A percentile compares a stretch with the other conserved stretches of the same genome.
These are phyloP conservation scores for Polydesmus complanatus DNA, from an alignment of 2,888 invertebrate species.

Conservation along the genomic window DNA sequence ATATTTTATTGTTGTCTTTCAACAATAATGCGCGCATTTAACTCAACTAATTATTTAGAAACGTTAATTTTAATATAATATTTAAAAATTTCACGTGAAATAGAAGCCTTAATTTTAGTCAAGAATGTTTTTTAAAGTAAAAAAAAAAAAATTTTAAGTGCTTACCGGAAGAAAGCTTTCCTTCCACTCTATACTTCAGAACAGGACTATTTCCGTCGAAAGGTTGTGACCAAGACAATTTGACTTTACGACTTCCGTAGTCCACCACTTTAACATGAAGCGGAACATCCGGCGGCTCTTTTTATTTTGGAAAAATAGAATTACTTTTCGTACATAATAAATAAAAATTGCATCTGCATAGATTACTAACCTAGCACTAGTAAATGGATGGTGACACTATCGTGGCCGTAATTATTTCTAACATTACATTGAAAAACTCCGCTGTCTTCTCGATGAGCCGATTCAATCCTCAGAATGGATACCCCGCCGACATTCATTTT, in stretches of 20 bases:
- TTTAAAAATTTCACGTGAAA: too few relatives aligned
- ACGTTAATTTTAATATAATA: too few relatives aligned
- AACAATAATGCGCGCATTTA: too few relatives aligned
- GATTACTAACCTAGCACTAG: slow-evolving; percentile 14
- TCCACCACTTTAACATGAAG: slow-evolving; percentile 75
- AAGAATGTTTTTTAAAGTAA: too few relatives aligned
- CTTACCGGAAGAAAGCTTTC: slow-evolving; percentile 50
- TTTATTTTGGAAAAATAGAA: not conserved
- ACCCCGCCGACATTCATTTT: slow-evolving; percentile 7
- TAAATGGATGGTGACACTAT: slow-evolving; percentile 16
- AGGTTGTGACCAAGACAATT: slow-evolving; percentile 80
- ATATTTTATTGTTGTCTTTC: too few relatives aligned
- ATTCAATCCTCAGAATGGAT: slow-evolving; percentile 8
- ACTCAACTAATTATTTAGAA: too few relatives aligned
- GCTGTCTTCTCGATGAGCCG: slow-evolving; percentile 7
- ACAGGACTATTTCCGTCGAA: slow-evolving; percentile 85
- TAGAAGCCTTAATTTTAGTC: too few relatives aligned
- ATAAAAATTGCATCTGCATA: not conserved
- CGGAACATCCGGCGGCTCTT: slow-evolving; percentile 76
- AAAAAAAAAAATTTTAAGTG: not conserved
- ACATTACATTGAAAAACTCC: slow-evolving; percentile 13
- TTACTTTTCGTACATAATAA: not conserved
- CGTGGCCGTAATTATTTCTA: slow-evolving; percentile 15
- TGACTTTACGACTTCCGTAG: slow-evolving; percentile 78
- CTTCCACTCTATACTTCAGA: slow-evolving; percentile 76